These are phyloP conservation scores for Buceros bicornis DNA, from an alignment of 2,797 vertebrate species.

Conservation along the genomic window DNA sequence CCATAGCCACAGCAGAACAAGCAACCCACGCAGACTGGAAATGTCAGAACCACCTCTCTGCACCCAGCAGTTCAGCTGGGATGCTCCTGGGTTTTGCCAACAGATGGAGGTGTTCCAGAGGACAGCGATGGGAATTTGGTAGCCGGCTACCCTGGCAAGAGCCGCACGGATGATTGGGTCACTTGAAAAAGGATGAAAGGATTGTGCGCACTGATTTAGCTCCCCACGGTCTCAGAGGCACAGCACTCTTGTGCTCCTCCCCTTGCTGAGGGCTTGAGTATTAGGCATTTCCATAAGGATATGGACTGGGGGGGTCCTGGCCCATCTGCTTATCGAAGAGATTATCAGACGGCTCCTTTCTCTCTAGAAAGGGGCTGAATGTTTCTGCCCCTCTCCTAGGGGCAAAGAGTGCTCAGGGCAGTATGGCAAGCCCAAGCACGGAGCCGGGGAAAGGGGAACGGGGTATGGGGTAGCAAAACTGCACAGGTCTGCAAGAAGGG, in stretches of 20 bases:
- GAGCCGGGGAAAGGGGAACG: background rate
- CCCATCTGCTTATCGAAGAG: background rate
- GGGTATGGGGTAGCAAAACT: background rate
- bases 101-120: constrained; percentile 57
- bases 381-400: background rate
- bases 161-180: rapidly evolving
- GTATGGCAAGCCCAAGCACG: background rate
- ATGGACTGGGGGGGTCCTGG: background rate
- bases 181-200: background rate
- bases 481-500: background rate
- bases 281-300: background rate
- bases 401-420: background rate
- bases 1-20: constrained; percentile 69
- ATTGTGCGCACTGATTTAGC: background rate
- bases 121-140: background rate
- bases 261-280: background rate
- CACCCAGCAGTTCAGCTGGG: background rate
- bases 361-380: background rate
- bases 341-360: background rate
- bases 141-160: background rate
- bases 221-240: background rate
- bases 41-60: background rate
- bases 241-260: background rate
- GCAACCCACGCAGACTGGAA: background rate
- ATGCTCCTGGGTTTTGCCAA: constrained; percentile 30